phyloP scores from a whole-genome alignment of 2,888 invertebrate genomes.

The Aelia acuminata region DNA sequence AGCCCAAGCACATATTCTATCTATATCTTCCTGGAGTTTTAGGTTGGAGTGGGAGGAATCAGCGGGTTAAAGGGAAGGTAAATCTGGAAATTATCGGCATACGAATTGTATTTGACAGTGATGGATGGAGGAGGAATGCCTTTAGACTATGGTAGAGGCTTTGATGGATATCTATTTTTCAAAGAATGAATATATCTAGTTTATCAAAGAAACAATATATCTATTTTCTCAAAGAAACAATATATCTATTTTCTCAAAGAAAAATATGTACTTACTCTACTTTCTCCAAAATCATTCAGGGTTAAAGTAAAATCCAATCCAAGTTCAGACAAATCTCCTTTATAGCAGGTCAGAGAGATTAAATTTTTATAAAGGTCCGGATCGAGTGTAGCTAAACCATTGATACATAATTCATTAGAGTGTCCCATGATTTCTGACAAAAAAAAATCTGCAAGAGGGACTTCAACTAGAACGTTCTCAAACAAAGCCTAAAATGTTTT shows the following conservation, averaged over 20 bases:
- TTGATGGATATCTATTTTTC: too few species aligned
- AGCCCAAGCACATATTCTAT: too few species aligned
- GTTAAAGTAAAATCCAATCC: constrained; percentile 94
- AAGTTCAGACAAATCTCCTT: constrained; percentile 87
- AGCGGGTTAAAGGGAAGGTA: too few species aligned
- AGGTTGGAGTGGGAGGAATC: too few species aligned
- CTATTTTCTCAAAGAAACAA: too few species aligned
- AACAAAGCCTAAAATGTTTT: constrained; percentile 81
- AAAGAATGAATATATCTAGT: too few species aligned
- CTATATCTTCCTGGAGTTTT: too few species aligned
- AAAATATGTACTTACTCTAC: constrained; percentile 73
- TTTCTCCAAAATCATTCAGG: constrained; percentile 91
- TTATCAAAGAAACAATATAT: too few species aligned
- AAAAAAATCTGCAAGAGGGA: constrained; percentile 97
- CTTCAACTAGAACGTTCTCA: constrained; percentile 93
- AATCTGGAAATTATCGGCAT: too few species aligned
- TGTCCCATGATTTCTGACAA: constrained; percentile 88
- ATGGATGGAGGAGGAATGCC: too few species aligned
- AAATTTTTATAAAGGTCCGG: constrained; percentile 92
- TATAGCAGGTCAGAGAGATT: constrained; percentile 87
- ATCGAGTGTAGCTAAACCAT: constrained; percentile 94
- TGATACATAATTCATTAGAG: constrained; percentile 85
- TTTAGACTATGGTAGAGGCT: too few species aligned
- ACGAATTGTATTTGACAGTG: too few species aligned
- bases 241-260: constrained; percentile 50